Conservation (phyloP, 2,888 invertebrate genomes). For the Tridacna crocea region DNA sequence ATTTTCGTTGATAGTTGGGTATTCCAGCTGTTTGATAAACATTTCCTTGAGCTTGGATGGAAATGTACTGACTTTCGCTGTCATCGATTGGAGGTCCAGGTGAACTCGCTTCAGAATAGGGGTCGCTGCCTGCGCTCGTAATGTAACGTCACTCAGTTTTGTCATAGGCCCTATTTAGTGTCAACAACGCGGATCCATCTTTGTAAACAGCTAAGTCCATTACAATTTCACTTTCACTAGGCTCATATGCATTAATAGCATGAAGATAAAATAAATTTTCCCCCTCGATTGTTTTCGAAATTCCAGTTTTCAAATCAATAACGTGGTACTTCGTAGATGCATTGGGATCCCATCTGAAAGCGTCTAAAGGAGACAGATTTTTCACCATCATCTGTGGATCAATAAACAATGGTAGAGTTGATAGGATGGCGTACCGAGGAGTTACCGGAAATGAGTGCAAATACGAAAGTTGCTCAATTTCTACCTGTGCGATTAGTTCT, state of each 20-base stretch:
- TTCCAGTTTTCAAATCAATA: conserved; percentile 69
- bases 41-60: conserved; percentile 29
- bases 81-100: conserved; percentile 45
- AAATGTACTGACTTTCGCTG: conserved; percentile 34
- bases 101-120: conserved; percentile 54
- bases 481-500: conserved; percentile 70
- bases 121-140: conserved; percentile 44
- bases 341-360: conserved; percentile 72
- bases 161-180: conserved; percentile 53
- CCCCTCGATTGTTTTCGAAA: conserved; percentile 61
- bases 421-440: conserved; percentile 70
- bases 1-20: conserved; percentile 72
- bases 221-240: conserved; percentile 22
- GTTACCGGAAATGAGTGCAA: conserved; percentile 79
- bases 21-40: conserved; percentile 60
- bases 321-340: conserved; percentile 65
- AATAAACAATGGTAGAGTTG: conserved; percentile 74
- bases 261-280: conserved; percentile 73
- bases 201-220: conserved; percentile 32
- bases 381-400: conserved; percentile 67
- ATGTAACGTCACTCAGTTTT: conserved; percentile 34
- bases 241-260: conserved; percentile 77
- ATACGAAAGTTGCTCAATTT: conserved; percentile 71
- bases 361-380: conserved; percentile 67
- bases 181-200: conserved; percentile 52